Percentiles rank a stretch among this genome's conserved stretches.
Conservation (phyloP, 2,888 invertebrate species). For the Campoplex nolae region DNA sequence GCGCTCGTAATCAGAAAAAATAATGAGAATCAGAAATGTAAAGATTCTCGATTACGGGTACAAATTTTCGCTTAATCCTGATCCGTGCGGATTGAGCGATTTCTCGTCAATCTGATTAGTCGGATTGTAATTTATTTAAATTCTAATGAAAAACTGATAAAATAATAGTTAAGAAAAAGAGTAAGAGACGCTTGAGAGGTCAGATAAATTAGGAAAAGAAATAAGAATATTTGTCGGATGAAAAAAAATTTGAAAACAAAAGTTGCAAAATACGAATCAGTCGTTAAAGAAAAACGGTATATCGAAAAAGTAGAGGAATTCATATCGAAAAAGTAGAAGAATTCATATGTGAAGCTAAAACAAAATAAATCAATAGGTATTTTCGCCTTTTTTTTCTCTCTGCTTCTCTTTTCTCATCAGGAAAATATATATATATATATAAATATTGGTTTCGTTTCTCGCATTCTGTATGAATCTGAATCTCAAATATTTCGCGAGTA, state of each 20-base stretch:
- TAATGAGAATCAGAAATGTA: no score
- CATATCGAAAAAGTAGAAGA: neutral
- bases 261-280: neutral
- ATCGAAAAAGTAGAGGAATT: neutral
- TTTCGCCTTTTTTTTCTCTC: neutral
- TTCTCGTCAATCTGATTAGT: neutral
- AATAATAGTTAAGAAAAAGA: neutral
- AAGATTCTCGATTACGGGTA: no score
- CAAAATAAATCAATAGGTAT: neutral
- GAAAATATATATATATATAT: neutral
- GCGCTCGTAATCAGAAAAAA: neutral
- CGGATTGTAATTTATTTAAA: no score
- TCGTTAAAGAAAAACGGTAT: neutral
- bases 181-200: neutral
- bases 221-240: no score
- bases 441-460: constrained; percentile 48
- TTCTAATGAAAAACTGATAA: neutral
- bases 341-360: neutral
- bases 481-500: constrained; percentile 52
- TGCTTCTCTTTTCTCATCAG: neutral
- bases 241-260: neutral
- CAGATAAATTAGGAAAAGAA: neutral
- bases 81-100: neutral
- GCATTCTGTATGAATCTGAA: constrained; percentile 42
- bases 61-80: no score